These are phyloP conservation scores for Cryptus armator DNA, from an alignment of 2,888 invertebrate genomes.

Conservation along the genomic window DNA sequence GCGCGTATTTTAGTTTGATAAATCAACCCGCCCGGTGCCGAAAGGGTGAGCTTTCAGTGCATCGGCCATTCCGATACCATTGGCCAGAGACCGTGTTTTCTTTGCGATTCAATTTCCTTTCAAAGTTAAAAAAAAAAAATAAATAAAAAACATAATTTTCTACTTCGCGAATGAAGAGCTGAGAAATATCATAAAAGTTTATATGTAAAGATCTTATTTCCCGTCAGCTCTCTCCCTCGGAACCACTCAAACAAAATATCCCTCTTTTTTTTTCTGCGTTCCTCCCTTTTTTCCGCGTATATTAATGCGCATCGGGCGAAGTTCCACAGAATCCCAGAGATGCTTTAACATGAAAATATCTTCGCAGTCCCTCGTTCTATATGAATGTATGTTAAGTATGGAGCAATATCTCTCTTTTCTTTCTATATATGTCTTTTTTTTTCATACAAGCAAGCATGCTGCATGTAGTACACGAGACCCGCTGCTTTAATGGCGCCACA, in stretches of 20 bases:
- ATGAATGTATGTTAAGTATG: conserved; percentile 32
- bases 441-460: conserved; percentile 4
- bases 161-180: conserved; percentile 4
- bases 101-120: neutral
- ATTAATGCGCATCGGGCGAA: conserved; percentile 32
- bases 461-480: conserved; percentile 21
- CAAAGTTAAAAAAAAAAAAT: neutral
- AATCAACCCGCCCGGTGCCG: neutral
- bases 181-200: conserved; percentile 12
- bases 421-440: neutral
- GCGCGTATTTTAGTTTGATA: neutral
- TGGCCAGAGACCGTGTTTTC: neutral
- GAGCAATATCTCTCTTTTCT: conserved; percentile 30
- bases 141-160: neutral
- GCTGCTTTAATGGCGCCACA: conserved; percentile 60
- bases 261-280: neutral
- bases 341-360: conserved; percentile 36
- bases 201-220: conserved; percentile 5
- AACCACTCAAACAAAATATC: conserved; percentile 19
- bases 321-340: conserved; percentile 17
- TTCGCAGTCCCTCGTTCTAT: conserved; percentile 30
- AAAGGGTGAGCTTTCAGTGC: neutral
- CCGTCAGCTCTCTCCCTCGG: neutral
- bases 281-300: neutral
- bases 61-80: conserved; percentile 2